Percentiles rank a stretch among this genome's conserved stretches.
Evolutionary conservation across 2,888 invertebrate genomes (phyloP).

Genomic region (Oscheius sp.): DNA sequence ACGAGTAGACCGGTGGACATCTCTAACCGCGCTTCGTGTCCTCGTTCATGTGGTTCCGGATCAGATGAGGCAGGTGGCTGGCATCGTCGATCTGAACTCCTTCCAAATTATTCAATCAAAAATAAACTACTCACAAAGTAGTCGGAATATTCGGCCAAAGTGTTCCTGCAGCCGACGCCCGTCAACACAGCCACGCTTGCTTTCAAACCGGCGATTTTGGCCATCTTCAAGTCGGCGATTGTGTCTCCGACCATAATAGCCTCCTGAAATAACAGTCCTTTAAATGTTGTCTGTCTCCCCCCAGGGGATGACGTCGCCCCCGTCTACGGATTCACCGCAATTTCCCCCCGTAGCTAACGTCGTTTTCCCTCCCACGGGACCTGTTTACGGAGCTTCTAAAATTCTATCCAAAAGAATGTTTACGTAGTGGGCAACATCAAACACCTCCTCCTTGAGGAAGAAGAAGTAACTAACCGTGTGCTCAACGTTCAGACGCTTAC

Average conservation of each 20-base stretch:
- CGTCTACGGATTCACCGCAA: slow-evolving; percentile 3
- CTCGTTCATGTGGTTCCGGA: slow-evolving; percentile 56
- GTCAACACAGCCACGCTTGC: slow-evolving; percentile 75
- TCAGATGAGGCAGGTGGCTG: slow-evolving; percentile 60
- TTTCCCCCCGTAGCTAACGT: slow-evolving; percentile 11
- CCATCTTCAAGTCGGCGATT: slow-evolving; percentile 75
- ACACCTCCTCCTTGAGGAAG: background rate
- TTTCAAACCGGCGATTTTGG: slow-evolving; percentile 74
- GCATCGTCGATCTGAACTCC: slow-evolving; percentile 66
- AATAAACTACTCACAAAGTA: slow-evolving; percentile 59
- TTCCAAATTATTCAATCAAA: background rate
- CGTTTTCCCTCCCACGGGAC: slow-evolving; percentile 8
- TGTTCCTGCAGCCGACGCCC: slow-evolving; percentile 72
- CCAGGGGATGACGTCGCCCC: background rate
- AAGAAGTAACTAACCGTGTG: slow-evolving; percentile 52
- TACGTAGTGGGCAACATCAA: background rate
- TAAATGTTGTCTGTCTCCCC: slow-evolving; percentile 2
- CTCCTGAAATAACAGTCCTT: slow-evolving; percentile 58
- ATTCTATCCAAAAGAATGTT: background rate
- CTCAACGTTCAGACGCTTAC: slow-evolving; percentile 65
- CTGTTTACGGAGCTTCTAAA: background rate
- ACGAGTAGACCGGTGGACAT: background rate
- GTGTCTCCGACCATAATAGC: slow-evolving; percentile 76
- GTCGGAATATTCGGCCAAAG: slow-evolving; percentile 70
- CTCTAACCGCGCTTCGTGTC: slow-evolving; percentile 60